phyloP scores from a whole-genome alignment of 2,888 invertebrate genomes.

The Listrodromus nycthemerus region DNA sequence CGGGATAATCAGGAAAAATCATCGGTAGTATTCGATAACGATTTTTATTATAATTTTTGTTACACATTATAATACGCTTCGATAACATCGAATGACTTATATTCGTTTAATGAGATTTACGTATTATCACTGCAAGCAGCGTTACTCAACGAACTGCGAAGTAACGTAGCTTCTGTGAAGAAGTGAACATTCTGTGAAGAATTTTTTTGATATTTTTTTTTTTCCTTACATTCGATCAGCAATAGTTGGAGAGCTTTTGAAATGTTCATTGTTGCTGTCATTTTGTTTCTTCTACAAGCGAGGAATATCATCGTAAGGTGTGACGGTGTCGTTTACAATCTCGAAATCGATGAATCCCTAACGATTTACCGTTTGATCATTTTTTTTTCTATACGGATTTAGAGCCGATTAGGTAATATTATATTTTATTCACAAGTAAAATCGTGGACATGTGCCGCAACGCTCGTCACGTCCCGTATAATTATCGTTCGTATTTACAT shows the following conservation, averaged over 20 bases:
- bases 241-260: conserved; percentile 19
- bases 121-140: conserved; percentile 45
- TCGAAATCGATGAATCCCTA: conserved; percentile 25
- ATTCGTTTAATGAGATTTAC: conserved; percentile 58
- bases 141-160: conserved; percentile 19
- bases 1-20: neutral
- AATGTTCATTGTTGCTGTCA: neutral
- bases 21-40: conserved; percentile 72
- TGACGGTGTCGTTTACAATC: conserved; percentile 39
- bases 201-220: neutral
- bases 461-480: conserved; percentile 22
- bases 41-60: conserved; percentile 79
- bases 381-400: conserved; percentile 10
- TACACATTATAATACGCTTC: conserved; percentile 73
- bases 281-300: conserved; percentile 54
- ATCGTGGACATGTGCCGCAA: conserved; percentile 23
- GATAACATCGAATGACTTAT: conserved; percentile 62
- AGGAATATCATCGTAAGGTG: conserved; percentile 46
- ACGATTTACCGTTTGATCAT: neutral
- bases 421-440: conserved; percentile 53
- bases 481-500: conserved; percentile 58
- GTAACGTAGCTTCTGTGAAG: no score
- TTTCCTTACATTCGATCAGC: conserved; percentile 8
- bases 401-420: conserved; percentile 33
- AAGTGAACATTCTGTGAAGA: no score